A percentile compares a stretch with the other conserved stretches of the same genome.
Conservation (phyloP, 1,140 invertebrate genomes). For the Teleogryllus occipitalis region DNA sequence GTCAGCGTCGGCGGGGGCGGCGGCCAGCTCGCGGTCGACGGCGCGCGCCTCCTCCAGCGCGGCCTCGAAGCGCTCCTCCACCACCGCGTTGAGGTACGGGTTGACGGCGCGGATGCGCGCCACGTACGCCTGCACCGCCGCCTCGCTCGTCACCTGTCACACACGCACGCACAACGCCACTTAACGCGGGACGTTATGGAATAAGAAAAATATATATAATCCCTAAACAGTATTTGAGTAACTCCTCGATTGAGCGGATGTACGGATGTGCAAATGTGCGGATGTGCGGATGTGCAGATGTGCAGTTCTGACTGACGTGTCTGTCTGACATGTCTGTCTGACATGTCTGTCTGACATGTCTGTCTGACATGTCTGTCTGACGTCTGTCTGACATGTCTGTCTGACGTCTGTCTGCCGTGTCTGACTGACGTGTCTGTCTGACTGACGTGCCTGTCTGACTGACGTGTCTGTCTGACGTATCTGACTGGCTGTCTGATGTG, state of each 20-base stretch:
- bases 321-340: too few relatives aligned
- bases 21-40: conserved; percentile 40
- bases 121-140: conserved; percentile 57
- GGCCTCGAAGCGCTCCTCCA: conserved; percentile 57
- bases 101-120: conserved; percentile 63
- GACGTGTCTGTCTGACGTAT: too few relatives aligned
- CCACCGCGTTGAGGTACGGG: conserved; percentile 60
- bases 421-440: too few relatives aligned
- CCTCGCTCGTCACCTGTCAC: conserved; percentile 41
- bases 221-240: not conserved
- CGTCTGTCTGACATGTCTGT: too few relatives aligned
- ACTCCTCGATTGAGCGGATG: not conserved
- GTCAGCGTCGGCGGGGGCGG: conserved; percentile 24
- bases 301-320: too few relatives aligned
- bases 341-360: too few relatives aligned
- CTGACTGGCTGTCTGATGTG: too few relatives aligned
- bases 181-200: not conserved
- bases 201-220: not conserved
- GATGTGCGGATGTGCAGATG: too few relatives aligned
- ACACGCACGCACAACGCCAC: not conserved
- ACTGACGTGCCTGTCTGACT: too few relatives aligned
- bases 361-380: too few relatives aligned
- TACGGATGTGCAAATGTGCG: too few relatives aligned
- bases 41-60: conserved; percentile 57
- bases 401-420: too few relatives aligned